A percentile compares a stretch with the other conserved stretches of the same genome.
These are phyloP conservation scores for Cheilosia vernalis DNA, from an alignment of 2,888 invertebrate genomes.

Conservation along the genomic window DNA sequence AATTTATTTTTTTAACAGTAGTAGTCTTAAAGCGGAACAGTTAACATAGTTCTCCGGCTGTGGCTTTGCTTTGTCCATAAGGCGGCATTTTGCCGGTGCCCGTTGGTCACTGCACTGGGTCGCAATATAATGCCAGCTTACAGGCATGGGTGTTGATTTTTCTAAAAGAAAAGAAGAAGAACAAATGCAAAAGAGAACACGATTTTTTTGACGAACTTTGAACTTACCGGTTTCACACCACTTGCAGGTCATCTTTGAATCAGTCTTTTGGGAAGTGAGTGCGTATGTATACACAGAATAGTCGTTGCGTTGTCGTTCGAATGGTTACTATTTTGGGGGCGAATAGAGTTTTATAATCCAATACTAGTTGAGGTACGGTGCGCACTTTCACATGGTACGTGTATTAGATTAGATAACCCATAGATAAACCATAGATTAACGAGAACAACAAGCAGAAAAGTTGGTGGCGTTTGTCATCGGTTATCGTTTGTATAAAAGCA, in stretches of 20 bases:
- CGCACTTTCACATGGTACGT: slow-evolving; percentile 38
- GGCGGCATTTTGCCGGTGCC: neutral
- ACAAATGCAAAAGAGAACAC: neutral
- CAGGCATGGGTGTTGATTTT: slow-evolving; percentile 9
- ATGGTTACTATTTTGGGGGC: neutral
- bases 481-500: neutral
- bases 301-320: slow-evolving; percentile 3
- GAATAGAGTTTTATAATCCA: neutral
- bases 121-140: slow-evolving; percentile 33
- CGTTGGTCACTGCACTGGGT: slow-evolving; percentile 2
- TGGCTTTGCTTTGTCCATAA: slow-evolving; percentile 4
- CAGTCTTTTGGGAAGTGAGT: slow-evolving; percentile 29
- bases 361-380: slow-evolving; percentile 14
- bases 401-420: slow-evolving; percentile 31
- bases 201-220: too few species aligned
- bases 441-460: neutral
- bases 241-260: slow-evolving; percentile 56
- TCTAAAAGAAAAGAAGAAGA: slow-evolving; percentile 18
- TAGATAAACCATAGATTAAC: too few species aligned
- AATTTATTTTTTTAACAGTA: slow-evolving; percentile 54
- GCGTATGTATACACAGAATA: neutral
- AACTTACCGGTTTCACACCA: slow-evolving; percentile 56
- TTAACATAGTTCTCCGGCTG: slow-evolving; percentile 27
- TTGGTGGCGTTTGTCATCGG: neutral
- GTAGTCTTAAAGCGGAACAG: slow-evolving; percentile 58